Evolutionary conservation across 2,797 vertebrate genomes (phyloP), one percentile per base, ranked within the genome.

Genomic region (Graptemys geographica): DNA sequence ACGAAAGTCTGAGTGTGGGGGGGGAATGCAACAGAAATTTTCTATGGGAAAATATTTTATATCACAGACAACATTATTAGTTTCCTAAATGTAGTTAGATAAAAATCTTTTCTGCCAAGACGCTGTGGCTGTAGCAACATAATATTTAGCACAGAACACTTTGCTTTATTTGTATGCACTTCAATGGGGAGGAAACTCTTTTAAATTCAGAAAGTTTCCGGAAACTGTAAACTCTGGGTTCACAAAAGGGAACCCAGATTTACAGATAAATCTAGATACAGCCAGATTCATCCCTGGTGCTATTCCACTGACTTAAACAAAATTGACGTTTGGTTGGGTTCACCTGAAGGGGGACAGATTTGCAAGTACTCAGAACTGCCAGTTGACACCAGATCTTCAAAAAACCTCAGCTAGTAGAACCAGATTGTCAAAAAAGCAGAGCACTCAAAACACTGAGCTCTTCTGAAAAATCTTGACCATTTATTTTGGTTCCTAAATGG

Each of bases 1-100:
- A 27, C 88, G 90, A 65, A 6, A 65, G 33, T n/a, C 56, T 28
- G 11, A 57, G 27, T 65, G 89, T 92, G 86, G 96, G 65, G 90
- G 90, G 2, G 84, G 81, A 96, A 96, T 93, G 94, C 96, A 92
- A 89, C 90, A 90, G 94, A 96, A 95, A 96, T 94, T 93, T 95
- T 88, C 84, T 84, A 91, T 93, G 94, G 95, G 96, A 96, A 97
- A 96, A 94, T 97, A 90, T 83, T 96, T 96, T 81, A 96, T 88
- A 91, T 92, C 92, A 96, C 92, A 90, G 90, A 93, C 94, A 91
- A 96, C 91, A 81, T 81, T 96, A 92, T 55, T 79, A 76, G 84
- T 87, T 93, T 93, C 80, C 69, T 94, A 76, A 79, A 19, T 96
- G 87, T 41, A 11, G 84, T 86, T 92, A 90, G 94, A 96, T 93